Evolutionary conservation across 2,113 vertebrate species (phyloP), one percentile per base, ranked within the genome.

Genomic region (Protobothrops flavoviridis): DNA sequence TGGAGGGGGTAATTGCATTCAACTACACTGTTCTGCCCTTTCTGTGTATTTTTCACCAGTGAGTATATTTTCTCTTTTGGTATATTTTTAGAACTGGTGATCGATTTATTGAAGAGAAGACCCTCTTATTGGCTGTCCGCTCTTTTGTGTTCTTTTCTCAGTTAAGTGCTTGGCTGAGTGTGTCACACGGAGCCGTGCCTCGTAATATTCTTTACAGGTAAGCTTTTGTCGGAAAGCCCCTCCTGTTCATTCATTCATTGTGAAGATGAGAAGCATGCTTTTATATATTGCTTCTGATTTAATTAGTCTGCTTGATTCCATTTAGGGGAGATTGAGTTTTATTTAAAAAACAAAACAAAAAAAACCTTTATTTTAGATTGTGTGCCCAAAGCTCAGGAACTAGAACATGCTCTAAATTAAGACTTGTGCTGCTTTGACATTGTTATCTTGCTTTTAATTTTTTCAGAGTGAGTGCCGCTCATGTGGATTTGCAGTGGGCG

Each of bases 121-220:
- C 99, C 4, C 98, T 99, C 91, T 97, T 99, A 90, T 91, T 99
- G 97, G 99, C 99, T 61, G 98, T 99, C 56, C 99, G 99, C 92
- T 99, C 99, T 24, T 99, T 99, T 93, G 99, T 99, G 94, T 99
- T 99, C 97, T 99, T 99, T 98, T 99, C 99, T 93, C 99, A 99
- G 97, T 98, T 99, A 96, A 99, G 99, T 3, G 99, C 99, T 5
- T 99, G 99, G 99, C 98, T 99, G 95, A 99, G 99, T 89, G 99
- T 99, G 96, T 99, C 99, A 69, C 99, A 99, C 93, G 99, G 99
- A 97, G 98, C 99, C 96, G 99, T 99, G 95, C 99, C 99, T 96
- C 97, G 99, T 95, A 99, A 99, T 97, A 99, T 99, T 97, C 97
- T 99, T 55, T 99, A 99, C 97, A 99, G 99, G 99, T 99, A 97